Evolutionary conservation across 2,797 vertebrate species (phyloP), one percentile per base, ranked within the genome.

Genomic region (Brotogeris chrysoptera): DNA sequence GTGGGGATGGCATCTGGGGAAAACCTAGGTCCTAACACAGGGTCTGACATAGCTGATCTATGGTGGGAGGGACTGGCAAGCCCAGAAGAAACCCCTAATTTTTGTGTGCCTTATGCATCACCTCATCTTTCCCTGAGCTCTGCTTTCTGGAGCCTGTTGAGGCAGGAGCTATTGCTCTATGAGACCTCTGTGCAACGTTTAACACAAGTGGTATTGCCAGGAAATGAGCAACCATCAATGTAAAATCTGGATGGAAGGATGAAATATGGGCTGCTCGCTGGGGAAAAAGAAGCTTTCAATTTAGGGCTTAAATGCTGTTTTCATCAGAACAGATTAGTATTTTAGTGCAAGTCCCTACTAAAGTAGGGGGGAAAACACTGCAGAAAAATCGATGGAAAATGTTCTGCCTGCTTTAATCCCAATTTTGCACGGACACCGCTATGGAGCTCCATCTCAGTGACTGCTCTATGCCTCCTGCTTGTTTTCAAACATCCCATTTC

Each of bases 101-200:
- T 25, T 18, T 53, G 6, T 32, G 41, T 25, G 52, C 47, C 27
- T 19, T 34, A 1, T 7, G 2, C 3, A 28, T 38, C 0, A 3
- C 16, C 38, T 34, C 11, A 30, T 34, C 32, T 49, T 34, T 12
- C 43, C 32, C 59, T 20, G 65, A 38, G 17, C 39, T 77, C 23
- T 24, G 25, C 27, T 43, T 72, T 20, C 65, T 13, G 39, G 17
- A 71, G 30, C 5, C 12, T 32, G 12, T 43, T 47, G 15, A 57
- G 57, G 16, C 27, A 34, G 43, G 39, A 50, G 20, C 17, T 18
- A 60, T 23, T 30, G 50, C n/a, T 60, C 34, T 84, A 4, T 16
- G 21, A 47, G 47, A 11, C 9, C 17, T 6, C 10, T 13, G 36
- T 3, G 30, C 34, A 17, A 39, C 24, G 3, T 21, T 52, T n/a